Conservation (phyloP, 2,888 invertebrate genomes). For the Herminia tarsipennalis region DNA sequence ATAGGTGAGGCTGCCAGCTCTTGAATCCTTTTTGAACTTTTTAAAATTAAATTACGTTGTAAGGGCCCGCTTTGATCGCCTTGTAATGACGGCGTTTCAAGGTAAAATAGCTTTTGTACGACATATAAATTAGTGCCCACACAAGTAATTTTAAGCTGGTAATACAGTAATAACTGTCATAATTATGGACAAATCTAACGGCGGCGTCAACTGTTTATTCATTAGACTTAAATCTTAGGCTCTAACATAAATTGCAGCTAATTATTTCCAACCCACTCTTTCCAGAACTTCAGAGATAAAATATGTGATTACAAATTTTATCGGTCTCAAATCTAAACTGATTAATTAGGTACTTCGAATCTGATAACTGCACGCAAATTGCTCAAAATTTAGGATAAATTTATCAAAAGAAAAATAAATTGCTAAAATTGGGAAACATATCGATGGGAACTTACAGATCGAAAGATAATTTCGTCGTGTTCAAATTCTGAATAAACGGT, state of each 20-base stretch:
- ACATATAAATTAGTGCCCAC: constrained; percentile 34
- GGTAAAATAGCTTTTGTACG: constrained; percentile 34
- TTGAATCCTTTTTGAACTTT: constrained; percentile 54
- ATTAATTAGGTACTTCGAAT: constrained; percentile 3
- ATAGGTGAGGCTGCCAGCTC: constrained; percentile 64
- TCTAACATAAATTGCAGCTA: constrained; percentile 11
- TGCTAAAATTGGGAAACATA: neutral
- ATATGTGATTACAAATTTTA: constrained; percentile 6
- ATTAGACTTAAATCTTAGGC: constrained; percentile 25
- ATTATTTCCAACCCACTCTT: constrained; percentile 14
- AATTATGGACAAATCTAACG: constrained; percentile 22
- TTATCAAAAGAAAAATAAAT: constrained; percentile 8
- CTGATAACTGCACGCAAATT: neutral
- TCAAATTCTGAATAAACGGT: constrained; percentile 23
- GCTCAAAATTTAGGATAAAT: too few relatives aligned
- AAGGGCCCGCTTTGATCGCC: constrained; percentile 20
- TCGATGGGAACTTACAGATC: neutral
- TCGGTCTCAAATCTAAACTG: constrained; percentile 6
- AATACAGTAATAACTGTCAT: constrained; percentile 30
- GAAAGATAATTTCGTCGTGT: constrained; percentile 10
- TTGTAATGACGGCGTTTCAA: constrained; percentile 27
- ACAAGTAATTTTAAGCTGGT: constrained; percentile 26
- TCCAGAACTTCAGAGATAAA: constrained; percentile 1
- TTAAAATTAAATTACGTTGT: constrained; percentile 21
- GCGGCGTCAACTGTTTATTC: constrained; percentile 24